phyloP scores from a whole-genome alignment of 92 coral and sea anemone genomes.

The Epizoanthus fatuus region DNA sequence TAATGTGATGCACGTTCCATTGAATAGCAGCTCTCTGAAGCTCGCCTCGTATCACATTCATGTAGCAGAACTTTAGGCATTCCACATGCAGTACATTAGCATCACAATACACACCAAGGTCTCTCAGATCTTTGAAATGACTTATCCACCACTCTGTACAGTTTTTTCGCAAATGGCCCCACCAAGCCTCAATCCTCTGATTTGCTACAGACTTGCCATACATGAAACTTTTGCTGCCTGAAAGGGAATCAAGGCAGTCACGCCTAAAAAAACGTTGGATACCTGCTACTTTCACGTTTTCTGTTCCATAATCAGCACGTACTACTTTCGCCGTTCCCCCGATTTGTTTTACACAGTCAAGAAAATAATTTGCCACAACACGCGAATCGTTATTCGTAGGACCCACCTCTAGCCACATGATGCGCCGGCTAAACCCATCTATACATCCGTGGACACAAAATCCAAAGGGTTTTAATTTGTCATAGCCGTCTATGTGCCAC shows the following conservation, averaged over 20 bases:
- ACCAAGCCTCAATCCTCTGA: constrained; percentile 27
- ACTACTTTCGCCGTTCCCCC: constrained; percentile 25
- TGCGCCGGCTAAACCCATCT: constrained; percentile 45
- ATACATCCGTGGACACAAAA: constrained; percentile 43
- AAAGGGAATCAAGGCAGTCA: constrained; percentile 17
- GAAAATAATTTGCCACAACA: constrained; percentile 41
- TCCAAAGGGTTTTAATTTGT: background rate
- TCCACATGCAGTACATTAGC: constrained; percentile 12
- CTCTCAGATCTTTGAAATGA: constrained; percentile 17
- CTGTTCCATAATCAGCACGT: constrained; percentile 31
- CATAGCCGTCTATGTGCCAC: constrained; percentile 41
- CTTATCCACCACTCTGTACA: constrained; percentile 29
- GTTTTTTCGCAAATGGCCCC: constrained; percentile 17
- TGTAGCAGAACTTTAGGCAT: constrained; percentile 3
- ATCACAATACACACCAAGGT: constrained; percentile 15
- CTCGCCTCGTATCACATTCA: constrained; percentile 8
- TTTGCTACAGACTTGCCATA: constrained; percentile 31
- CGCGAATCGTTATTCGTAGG: constrained; percentile 32
- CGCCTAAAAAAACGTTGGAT: constrained; percentile 17
- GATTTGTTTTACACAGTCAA: constrained; percentile 21
- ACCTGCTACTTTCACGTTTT: constrained; percentile 27
- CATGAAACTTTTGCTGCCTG: constrained; percentile 26
- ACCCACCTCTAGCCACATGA: constrained; percentile 40
- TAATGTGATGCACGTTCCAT: constrained; percentile 48
- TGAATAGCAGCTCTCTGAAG: constrained; percentile 24